Conservation (phyloP, 2,113 vertebrate genomes). For the Peucedramus taeniatus region DNA sequence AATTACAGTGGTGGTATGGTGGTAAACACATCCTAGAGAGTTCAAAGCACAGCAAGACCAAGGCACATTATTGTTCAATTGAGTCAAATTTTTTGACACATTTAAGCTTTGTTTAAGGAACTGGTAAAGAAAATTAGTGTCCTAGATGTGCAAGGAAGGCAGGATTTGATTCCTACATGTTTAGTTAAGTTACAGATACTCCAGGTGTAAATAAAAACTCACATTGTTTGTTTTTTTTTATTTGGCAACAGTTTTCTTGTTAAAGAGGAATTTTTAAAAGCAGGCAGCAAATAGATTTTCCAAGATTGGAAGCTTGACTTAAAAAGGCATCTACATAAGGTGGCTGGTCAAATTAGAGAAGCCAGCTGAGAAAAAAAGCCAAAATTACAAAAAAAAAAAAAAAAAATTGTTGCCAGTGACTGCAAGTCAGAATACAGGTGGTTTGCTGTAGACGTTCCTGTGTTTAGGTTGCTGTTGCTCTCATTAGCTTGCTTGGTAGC, state of each 20-base stretch:
- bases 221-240: neutral
- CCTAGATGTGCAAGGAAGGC: neutral
- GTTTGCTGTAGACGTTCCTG: neutral
- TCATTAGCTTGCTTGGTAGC: neutral
- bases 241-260: neutral
- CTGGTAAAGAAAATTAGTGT: neutral
- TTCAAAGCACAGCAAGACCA: neutral
- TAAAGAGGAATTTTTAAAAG: neutral
- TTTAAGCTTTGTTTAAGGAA: neutral
- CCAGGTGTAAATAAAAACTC: neutral
- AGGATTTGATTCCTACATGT: neutral
- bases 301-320: neutral
- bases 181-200: neutral
- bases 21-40: neutral
- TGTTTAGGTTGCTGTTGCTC: neutral
- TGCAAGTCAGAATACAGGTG: neutral
- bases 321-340: neutral
- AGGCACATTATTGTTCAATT: neutral
- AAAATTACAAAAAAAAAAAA: neutral
- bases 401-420: neutral
- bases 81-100: neutral
- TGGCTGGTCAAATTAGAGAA: neutral
- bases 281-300: neutral
- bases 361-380: neutral
- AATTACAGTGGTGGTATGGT: neutral